Conservation (phyloP, 1,140 invertebrate genomes). For the Drosophila equinoxialis region DNA sequence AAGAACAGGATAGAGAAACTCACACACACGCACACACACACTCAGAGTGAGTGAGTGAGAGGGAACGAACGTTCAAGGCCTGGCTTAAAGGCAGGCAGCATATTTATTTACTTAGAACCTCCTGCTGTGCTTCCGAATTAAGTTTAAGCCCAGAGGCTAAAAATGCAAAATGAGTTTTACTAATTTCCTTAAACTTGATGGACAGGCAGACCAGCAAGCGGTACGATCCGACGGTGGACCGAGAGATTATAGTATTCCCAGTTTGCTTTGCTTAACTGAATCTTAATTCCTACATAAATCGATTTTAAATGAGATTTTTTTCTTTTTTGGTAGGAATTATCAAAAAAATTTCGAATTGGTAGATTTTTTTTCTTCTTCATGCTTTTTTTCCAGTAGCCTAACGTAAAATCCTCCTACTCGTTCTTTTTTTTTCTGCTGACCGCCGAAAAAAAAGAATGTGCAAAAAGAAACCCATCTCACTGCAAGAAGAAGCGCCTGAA, state of each 20-base stretch:
- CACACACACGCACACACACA: constrained; percentile 21
- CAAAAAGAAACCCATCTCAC: constrained; percentile 2
- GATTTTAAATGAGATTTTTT: constrained; percentile 82
- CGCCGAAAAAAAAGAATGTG: constrained; percentile 63
- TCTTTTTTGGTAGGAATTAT: constrained; percentile 42
- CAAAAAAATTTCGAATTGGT: constrained; percentile 50
- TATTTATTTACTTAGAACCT: constrained; percentile 83
- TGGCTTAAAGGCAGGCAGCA: constrained; percentile 39
- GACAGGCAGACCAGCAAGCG: constrained; percentile 47
- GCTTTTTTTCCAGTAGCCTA: constrained; percentile 62
- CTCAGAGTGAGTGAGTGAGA: constrained; percentile 1
- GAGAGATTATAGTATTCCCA: constrained; percentile 23
- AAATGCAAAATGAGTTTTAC: constrained; percentile 83
- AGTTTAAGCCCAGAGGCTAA: constrained; percentile 83
- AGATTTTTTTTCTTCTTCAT: constrained; percentile 17
- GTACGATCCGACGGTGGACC: background rate
- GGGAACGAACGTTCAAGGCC: constrained; percentile 19
- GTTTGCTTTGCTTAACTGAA: constrained; percentile 54
- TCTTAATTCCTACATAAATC: constrained; percentile 81
- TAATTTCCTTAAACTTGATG: constrained; percentile 82
- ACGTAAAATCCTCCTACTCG: constrained; percentile 62
- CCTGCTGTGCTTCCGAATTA: constrained; percentile 83
- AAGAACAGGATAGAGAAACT: constrained; percentile 31
- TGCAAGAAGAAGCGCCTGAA: constrained; percentile 55
- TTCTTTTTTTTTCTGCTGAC: constrained; percentile 39